Evolutionary conservation across 64 coral and sea anemone genomes (phyloP).

Genomic region (Acropora tenuis): DNA sequence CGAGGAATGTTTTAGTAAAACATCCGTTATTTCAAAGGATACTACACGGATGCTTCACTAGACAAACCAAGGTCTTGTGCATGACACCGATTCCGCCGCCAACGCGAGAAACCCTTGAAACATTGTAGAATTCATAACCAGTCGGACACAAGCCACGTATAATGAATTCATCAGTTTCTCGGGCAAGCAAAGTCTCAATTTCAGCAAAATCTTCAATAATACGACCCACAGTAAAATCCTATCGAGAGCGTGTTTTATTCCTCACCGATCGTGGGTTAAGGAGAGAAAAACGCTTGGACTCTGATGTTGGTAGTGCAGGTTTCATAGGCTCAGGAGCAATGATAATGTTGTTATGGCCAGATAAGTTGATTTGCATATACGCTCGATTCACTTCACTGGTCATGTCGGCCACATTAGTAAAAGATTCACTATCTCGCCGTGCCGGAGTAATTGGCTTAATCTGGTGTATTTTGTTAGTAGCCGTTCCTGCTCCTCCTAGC

Average conservation of each 20-base stretch:
- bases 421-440: constrained; percentile 17
- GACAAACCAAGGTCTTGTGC: too few relatives aligned
- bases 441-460: constrained; percentile 14
- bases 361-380: constrained; percentile 19
- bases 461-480: constrained; percentile 11
- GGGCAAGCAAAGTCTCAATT: too few relatives aligned
- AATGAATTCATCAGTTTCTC: too few relatives aligned
- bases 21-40: too few relatives aligned
- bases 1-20: too few relatives aligned
- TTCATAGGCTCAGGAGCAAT: constrained; percentile 10
- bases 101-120: too few relatives aligned
- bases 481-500: constrained; percentile 16
- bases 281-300: constrained; percentile 6
- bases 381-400: constrained; percentile 15
- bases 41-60: too few relatives aligned
- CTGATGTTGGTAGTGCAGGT: constrained; percentile 3
- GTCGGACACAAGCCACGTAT: too few relatives aligned
- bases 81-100: too few relatives aligned
- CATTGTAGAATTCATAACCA: too few relatives aligned
- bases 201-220: too few relatives aligned
- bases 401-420: constrained; percentile 15
- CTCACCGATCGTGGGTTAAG: not conserved
- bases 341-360: constrained; percentile 12
- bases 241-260: not conserved
- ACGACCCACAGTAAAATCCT: not conserved